Evolutionary conservation across 2,113 vertebrate species (phyloP), one percentile per base, ranked within the genome.

Genomic region (Zosterops lateralis): DNA sequence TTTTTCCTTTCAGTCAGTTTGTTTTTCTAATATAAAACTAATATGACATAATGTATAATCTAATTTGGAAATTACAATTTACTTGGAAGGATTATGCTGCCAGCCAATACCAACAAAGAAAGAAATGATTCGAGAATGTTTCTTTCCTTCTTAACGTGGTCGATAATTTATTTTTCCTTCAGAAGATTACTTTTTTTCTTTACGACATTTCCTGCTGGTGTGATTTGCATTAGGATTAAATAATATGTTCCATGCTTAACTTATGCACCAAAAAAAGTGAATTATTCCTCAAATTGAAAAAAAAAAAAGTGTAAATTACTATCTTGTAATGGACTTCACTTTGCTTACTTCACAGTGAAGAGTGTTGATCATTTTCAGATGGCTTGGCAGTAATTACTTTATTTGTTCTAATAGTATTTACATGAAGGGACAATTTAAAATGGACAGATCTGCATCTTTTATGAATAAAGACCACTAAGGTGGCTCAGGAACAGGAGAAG

Each of bases 11-110:
- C 94, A 97, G 94, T 94, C 94, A 96, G 97, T 98, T 97, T 97
- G 97, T 97, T 97, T 97, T 97, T 96, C 95, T 97, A 97, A 97
- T 97, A 97, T 97, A 97, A 97, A 97, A 96, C 97, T 97, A 97
- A 97, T 97, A 97, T 97, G 97, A 98, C 97, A 98, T 98, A 97
- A 97, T 98, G 96, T 97, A 97, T 97, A 97, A 97, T 97, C 97
- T 97, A 97, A 97, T 97, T 97, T 97, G 97, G 97, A 97, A 97
- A 97, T 97, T 97, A 97, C 96, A 97, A 97, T 97, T 97, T 97
- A 97, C 96, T 97, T 97, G 96, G 95, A 96, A 97, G 96, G 97
- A 97, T 97, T 97, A 97, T 88, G 84, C 94, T 96, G 92, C 96
- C 96, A 96, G 97, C 97, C 97, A 97, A 97, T 96, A 97, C 96